A percentile compares a stretch with the other conserved stretches of the same genome.
phyloP scores from a whole-genome alignment of 2,888 invertebrate genomes.

The Lithophane ornitopus region DNA sequence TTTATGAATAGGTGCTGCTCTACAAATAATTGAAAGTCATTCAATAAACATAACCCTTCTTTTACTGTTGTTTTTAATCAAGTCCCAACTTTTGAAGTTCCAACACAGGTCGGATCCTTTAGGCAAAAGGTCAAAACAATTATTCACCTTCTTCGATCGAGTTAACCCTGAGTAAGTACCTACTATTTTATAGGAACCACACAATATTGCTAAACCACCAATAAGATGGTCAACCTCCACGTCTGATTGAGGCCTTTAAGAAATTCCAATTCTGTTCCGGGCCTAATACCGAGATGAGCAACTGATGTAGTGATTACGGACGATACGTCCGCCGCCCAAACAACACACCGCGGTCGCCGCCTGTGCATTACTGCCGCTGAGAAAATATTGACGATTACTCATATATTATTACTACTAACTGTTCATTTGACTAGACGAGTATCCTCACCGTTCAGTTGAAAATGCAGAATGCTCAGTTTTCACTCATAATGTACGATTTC shows the following conservation, averaged over 20 bases:
- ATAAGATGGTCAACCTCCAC: not conserved
- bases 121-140: not conserved
- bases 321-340: conserved; percentile 36
- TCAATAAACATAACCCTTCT: conserved; percentile 22
- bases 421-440: conserved; percentile 52
- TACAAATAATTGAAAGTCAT: conserved; percentile 21
- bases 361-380: conserved; percentile 32
- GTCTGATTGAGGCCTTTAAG: conserved; percentile 18
- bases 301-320: conserved; percentile 49
- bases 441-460: conserved; percentile 70
- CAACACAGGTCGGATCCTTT: not conserved
- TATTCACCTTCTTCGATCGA: not conserved
- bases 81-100: not conserved
- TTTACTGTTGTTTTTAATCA: conserved; percentile 8
- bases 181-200: not conserved
- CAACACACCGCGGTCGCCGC: conserved; percentile 10
- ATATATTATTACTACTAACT: conserved; percentile 45
- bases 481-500: conserved; percentile 78
- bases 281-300: conserved; percentile 42
- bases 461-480: conserved; percentile 75
- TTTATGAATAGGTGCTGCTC: conserved; percentile 1
- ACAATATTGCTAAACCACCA: conserved; percentile 8
- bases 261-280: conserved; percentile 20
- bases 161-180: not conserved
- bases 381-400: conserved; percentile 57